Evolutionary conservation across 2,797 vertebrate species (phyloP).

Genomic region (Cryptoprocta ferox): DNA sequence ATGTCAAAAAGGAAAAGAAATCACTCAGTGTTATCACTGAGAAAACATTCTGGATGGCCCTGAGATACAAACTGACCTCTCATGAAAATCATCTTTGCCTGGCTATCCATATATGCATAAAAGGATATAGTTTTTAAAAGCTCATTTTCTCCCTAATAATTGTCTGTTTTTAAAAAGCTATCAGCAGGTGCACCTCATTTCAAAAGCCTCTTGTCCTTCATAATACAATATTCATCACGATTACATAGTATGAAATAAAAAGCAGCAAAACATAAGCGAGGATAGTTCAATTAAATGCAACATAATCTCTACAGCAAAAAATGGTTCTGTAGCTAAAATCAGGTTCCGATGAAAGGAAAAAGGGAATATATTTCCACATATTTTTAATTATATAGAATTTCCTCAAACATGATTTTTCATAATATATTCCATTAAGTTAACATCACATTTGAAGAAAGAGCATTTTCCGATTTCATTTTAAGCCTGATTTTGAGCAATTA

Average conservation of each 20-base stretch:
- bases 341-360: slow-evolving; percentile 84
- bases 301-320: slow-evolving; percentile 82
- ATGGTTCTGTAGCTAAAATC: slow-evolving; percentile 82
- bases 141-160: slow-evolving; percentile 82
- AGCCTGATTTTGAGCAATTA: slow-evolving; percentile 94
- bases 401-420: slow-evolving; percentile 89
- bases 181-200: slow-evolving; percentile 86
- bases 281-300: slow-evolving; percentile 86
- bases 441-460: slow-evolving; percentile 90
- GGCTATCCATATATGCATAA: slow-evolving; percentile 66
- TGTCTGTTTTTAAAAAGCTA: slow-evolving; percentile 84
- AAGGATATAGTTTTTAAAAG: slow-evolving; percentile 77
- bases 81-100: slow-evolving; percentile 41
- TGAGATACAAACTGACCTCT: slow-evolving; percentile 72
- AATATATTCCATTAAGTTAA: slow-evolving; percentile 92
- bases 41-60: slow-evolving; percentile 61
- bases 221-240: slow-evolving; percentile 84
- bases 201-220: slow-evolving; percentile 86
- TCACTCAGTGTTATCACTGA: slow-evolving; percentile 26
- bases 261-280: slow-evolving; percentile 83
- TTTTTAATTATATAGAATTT: slow-evolving; percentile 89
- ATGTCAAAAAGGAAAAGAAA: slow-evolving; percentile 36
- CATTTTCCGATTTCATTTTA: slow-evolving; percentile 93
- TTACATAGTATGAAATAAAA: slow-evolving; percentile 86
- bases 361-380: slow-evolving; percentile 86